Conservation (phyloP, 1,140 invertebrate species). For the Melipona quadrifasciata region DNA sequence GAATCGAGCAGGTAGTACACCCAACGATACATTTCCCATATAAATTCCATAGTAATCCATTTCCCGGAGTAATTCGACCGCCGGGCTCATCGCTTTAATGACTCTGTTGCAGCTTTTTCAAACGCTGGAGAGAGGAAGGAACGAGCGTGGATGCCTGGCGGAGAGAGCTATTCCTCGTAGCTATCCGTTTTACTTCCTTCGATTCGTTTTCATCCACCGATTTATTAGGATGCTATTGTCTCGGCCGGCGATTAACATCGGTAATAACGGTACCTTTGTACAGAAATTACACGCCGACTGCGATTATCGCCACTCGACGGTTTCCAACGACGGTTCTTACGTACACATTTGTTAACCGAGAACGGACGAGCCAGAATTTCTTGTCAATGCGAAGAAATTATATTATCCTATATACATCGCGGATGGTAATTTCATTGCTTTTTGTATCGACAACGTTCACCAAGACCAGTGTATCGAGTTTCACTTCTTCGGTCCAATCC, state of each 20-base stretch:
- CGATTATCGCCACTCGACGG: too few relatives aligned
- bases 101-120: background rate
- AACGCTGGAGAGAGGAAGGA: background rate
- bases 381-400: too few relatives aligned
- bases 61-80: slow-evolving; percentile 12
- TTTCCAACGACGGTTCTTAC: too few relatives aligned
- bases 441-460: too few relatives aligned
- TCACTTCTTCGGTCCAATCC: too few relatives aligned
- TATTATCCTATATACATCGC: too few relatives aligned
- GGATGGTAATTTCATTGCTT: too few relatives aligned
- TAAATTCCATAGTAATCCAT: slow-evolving; percentile 35
- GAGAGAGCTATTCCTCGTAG: background rate
- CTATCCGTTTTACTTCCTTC: background rate
- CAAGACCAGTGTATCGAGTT: too few relatives aligned
- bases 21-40: slow-evolving; percentile 7
- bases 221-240: background rate
- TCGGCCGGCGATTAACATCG: background rate
- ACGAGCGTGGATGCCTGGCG: background rate
- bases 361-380: too few relatives aligned
- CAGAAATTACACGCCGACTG: background rate
- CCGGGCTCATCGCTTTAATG: slow-evolving; percentile 15
- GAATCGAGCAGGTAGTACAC: background rate
- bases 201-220: slow-evolving; percentile 3
- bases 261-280: background rate
- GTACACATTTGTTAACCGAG: too few relatives aligned